A percentile compares a stretch with the other conserved stretches of the same genome.
Conservation (phyloP, 2,888 invertebrate species). For the Limulus polyphemus region DNA sequence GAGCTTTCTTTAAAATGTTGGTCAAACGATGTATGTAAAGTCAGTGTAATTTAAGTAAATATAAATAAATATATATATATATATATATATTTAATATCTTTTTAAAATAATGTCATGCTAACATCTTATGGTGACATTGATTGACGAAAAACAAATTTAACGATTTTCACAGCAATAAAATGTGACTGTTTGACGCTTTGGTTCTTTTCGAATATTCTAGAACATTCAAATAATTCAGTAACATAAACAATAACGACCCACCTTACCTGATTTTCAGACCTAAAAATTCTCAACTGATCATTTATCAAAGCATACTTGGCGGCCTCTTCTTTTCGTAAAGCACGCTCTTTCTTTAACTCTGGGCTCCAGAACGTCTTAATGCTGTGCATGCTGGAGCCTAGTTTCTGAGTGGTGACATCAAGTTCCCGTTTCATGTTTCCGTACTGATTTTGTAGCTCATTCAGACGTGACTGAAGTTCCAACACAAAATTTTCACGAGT, state of each 20-base stretch:
- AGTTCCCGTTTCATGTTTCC: constrained; percentile 82
- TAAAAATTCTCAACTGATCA: constrained; percentile 88
- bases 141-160: too few relatives aligned
- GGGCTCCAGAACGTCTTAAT: constrained; percentile 99
- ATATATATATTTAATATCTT: too few relatives aligned
- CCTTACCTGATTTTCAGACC: constrained; percentile 87
- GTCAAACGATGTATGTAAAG: too few relatives aligned
- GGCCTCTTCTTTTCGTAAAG: constrained; percentile 90
- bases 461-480: constrained; percentile 84
- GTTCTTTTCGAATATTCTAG: background rate
- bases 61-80: too few relatives aligned
- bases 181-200: too few relatives aligned
- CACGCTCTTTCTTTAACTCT: constrained; percentile 94
- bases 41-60: too few relatives aligned
- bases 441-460: constrained; percentile 84
- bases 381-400: constrained; percentile 97
- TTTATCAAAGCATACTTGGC: constrained; percentile 93
- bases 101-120: too few relatives aligned
- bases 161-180: too few relatives aligned
- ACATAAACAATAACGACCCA: constrained; percentile 32
- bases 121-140: too few relatives aligned
- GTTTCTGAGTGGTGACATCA: constrained; percentile 90
- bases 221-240: constrained; percentile 2
- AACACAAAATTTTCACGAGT: constrained; percentile 55
- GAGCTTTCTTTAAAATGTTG: too few relatives aligned